Conservation (phyloP, 2,888 invertebrate species). For the Ochlodes sylvanus region DNA sequence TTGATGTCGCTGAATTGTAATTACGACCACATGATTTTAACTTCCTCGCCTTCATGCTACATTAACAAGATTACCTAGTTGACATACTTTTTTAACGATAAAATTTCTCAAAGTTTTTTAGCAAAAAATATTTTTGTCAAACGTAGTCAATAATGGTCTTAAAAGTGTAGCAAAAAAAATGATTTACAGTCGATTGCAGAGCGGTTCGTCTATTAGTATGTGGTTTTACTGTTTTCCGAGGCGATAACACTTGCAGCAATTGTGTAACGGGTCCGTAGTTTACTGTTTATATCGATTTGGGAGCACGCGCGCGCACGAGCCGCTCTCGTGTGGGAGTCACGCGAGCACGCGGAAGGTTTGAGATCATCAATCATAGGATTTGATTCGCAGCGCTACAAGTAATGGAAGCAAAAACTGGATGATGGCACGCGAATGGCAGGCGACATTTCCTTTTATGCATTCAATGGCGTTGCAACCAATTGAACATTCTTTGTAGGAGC, state of each 20-base stretch:
- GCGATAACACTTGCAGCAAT: constrained; percentile 57
- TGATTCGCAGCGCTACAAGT: constrained; percentile 62
- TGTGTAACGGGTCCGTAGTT: constrained; percentile 69
- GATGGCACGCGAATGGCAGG: constrained; percentile 57
- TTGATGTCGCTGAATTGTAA: constrained; percentile 7
- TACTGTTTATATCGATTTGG: constrained; percentile 71
- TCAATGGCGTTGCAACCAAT: constrained; percentile 44
- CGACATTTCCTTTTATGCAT: constrained; percentile 54
- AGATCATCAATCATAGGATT: constrained; percentile 68
- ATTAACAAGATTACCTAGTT: constrained; percentile 12
- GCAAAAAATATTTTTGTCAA: neutral
- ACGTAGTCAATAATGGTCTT: neutral
- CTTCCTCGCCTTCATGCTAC: neutral
- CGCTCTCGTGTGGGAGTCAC: constrained; percentile 50
- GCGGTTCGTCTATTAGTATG: constrained; percentile 42
- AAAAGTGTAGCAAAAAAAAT: constrained; percentile 30
- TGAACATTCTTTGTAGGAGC: constrained; percentile 36
- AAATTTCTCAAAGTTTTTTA: constrained; percentile 3
- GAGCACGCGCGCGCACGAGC: constrained; percentile 45
- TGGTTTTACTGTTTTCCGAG: constrained; percentile 59
- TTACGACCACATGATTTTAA: constrained; percentile 45
- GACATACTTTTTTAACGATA: neutral
- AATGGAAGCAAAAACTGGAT: constrained; percentile 67
- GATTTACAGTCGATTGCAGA: constrained; percentile 28
- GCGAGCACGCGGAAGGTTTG: constrained; percentile 72